A percentile compares a stretch with the other conserved stretches of the same genome.
Evolutionary conservation across 2,888 invertebrate species (phyloP).

Genomic region (Orthosia cruda): DNA sequence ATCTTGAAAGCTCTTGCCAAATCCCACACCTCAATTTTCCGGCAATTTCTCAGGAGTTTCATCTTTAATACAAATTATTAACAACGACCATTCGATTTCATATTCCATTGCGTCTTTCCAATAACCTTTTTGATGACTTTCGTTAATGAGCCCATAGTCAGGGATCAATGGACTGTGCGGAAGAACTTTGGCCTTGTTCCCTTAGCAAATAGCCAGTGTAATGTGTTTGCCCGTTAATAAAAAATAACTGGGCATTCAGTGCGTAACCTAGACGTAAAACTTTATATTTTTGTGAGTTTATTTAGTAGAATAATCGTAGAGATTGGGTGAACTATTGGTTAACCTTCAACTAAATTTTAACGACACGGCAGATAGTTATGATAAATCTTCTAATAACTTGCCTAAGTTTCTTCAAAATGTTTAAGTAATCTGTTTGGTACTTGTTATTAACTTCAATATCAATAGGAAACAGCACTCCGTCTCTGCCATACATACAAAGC

Average conservation of each 20-base stretch:
- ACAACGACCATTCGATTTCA: constrained; percentile 57
- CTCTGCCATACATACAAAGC: no score
- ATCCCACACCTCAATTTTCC: background rate
- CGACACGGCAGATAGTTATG: background rate
- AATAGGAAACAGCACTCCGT: no score
- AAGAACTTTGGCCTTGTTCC: constrained; percentile 43
- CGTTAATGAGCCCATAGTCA: constrained; percentile 59
- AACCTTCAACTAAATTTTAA: background rate
- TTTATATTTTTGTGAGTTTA: constrained; percentile 50
- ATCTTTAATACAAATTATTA: constrained; percentile 39
- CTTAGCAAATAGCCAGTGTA: constrained; percentile 40
- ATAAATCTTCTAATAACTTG: background rate
- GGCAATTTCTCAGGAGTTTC: no score
- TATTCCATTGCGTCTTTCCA: constrained; percentile 62
- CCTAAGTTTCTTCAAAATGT: no score
- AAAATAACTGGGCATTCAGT: constrained; percentile 47
- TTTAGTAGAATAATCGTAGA: constrained; percentile 36
- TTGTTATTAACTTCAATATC: no score
- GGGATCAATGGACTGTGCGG: constrained; percentile 52
- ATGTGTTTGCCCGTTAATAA: constrained; percentile 53
- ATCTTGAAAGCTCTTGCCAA: no score
- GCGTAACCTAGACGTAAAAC: constrained; percentile 21
- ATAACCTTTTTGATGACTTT: constrained; percentile 60
- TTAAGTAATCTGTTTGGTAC: no score
- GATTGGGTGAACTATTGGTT: constrained; percentile 1